Evolutionary conservation across 2,888 invertebrate genomes (phyloP).

Genomic region (Dryobotodes eremita): DNA sequence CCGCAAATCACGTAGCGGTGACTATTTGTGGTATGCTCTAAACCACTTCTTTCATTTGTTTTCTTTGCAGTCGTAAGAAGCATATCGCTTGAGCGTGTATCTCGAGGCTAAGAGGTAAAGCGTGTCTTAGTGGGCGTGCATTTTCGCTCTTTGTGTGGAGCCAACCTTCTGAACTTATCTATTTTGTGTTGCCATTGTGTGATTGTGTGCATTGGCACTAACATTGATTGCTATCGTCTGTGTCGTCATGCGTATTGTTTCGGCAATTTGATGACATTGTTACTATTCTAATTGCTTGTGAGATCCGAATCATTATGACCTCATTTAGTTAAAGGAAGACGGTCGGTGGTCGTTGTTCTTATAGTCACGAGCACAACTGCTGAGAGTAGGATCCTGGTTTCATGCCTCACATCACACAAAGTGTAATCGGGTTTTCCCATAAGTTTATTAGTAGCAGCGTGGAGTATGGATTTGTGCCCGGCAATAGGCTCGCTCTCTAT

Average conservation of each 20-base stretch:
- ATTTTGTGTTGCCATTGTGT: neutral
- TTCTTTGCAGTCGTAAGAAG: no score
- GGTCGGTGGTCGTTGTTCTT: neutral
- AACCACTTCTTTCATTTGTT: neutral
- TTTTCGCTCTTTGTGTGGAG: neutral
- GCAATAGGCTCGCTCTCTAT: neutral
- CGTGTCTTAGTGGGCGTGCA: neutral
- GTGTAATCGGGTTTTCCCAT: neutral
- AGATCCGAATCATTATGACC: neutral
- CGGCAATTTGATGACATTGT: constrained; percentile 17
- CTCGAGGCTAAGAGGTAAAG: neutral
- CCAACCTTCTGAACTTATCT: neutral
- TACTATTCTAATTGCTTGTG: constrained; percentile 15
- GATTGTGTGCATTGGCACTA: constrained; percentile 27
- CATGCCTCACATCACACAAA: accelerated
- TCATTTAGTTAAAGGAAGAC: neutral
- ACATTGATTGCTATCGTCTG: constrained; percentile 32
- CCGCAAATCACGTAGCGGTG: neutral
- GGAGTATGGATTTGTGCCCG: neutral
- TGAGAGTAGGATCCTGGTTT: neutral
- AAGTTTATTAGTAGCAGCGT: neutral
- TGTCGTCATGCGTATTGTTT: constrained; percentile 29
- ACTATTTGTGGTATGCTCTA: neutral
- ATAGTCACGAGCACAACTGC: no score
- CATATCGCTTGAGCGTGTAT: neutral